Conservation (phyloP, 2,797 vertebrate genomes). For the Poeciliopsis paucimaculata region DNA sequence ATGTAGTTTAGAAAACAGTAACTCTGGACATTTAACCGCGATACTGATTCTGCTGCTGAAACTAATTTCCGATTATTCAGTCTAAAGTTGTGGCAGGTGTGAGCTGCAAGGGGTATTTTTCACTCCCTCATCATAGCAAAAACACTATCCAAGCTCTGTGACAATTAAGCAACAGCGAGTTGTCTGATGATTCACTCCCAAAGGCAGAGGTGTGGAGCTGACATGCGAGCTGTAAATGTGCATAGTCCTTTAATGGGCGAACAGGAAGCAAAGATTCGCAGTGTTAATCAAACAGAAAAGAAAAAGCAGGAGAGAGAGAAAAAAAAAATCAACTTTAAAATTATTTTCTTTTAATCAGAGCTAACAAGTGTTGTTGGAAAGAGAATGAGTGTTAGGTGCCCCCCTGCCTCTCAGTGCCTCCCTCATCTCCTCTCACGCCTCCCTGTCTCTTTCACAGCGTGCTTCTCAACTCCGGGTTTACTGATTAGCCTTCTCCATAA, state of each 20-base stretch:
- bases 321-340: slow-evolving; percentile 20
- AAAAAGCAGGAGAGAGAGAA: neutral
- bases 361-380: slow-evolving; percentile 40
- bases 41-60: neutral
- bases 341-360: slow-evolving; percentile 30
- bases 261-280: slow-evolving; percentile 41
- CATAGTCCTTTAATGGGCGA: slow-evolving; percentile 26
- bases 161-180: slow-evolving; percentile 48
- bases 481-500: slow-evolving; percentile 76
- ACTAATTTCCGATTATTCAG: neutral
- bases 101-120: slow-evolving; percentile 2
- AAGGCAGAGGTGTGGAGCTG: slow-evolving; percentile 33
- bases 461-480: slow-evolving; percentile 65
- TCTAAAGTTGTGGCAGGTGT: neutral
- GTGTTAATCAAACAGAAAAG: neutral
- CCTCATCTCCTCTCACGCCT: slow-evolving; percentile 33
- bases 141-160: slow-evolving; percentile 17
- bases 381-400: slow-evolving; percentile 34
- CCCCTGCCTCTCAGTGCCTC: slow-evolving; percentile 22
- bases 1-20: neutral
- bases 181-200: slow-evolving; percentile 46
- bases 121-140: neutral
- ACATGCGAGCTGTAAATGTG: slow-evolving; percentile 24
- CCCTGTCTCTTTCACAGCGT: slow-evolving; percentile 45
- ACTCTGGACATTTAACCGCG: neutral